phyloP scores from a whole-genome alignment of 2,888 invertebrate species.

The Miltochrista miniata region DNA sequence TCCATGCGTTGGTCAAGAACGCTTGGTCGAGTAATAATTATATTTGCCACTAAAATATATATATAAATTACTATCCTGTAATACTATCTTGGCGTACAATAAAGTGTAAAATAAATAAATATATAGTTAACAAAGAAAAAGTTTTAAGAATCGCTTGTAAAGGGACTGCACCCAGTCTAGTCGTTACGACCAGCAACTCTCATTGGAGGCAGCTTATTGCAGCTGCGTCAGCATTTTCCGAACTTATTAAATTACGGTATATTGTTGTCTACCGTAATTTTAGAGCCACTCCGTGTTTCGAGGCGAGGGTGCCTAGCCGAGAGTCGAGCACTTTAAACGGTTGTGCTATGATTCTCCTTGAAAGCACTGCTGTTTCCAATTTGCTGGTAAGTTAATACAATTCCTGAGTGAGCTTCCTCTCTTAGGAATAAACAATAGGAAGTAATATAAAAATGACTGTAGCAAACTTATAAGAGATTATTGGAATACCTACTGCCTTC shows the following conservation, averaged over 20 bases:
- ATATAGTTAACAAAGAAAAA: background rate
- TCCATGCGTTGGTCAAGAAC: too few relatives aligned
- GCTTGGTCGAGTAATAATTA: too few relatives aligned
- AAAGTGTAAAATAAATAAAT: too few relatives aligned
- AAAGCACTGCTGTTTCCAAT: background rate
- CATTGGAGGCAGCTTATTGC: constrained; percentile 63
- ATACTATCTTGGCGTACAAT: too few relatives aligned
- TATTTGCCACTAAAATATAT: too few relatives aligned
- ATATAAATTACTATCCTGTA: too few relatives aligned
- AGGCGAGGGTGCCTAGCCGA: background rate
- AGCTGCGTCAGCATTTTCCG: constrained; percentile 43
- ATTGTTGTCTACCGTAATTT: constrained; percentile 68
- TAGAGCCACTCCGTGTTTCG: constrained; percentile 7
- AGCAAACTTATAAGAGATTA: too few relatives aligned
- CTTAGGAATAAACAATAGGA: too few relatives aligned
- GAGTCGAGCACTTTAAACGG: background rate
- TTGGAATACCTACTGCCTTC: too few relatives aligned
- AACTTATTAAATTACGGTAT: constrained; percentile 74
- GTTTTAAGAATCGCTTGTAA: constrained; percentile 9
- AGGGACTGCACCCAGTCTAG: constrained; percentile 22
- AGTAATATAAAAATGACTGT: too few relatives aligned
- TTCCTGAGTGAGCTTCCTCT: background rate
- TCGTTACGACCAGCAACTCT: constrained; percentile 43
- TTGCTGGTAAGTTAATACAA: background rate
- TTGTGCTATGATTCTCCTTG: background rate